Conservation (phyloP, 2,113 vertebrate species). For the Urocitellus parryii region DNA sequence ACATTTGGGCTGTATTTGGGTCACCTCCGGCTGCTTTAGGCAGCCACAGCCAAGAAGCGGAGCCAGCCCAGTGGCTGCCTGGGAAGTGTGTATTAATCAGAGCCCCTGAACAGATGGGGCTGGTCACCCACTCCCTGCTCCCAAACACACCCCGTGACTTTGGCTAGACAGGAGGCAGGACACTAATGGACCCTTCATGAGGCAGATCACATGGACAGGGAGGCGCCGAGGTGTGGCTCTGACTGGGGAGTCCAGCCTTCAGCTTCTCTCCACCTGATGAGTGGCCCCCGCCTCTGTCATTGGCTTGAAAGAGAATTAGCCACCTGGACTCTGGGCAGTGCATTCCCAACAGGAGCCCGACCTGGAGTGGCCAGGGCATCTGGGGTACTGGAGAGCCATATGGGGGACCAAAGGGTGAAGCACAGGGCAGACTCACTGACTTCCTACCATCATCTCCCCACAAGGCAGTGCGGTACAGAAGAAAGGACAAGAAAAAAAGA, state of each 20-base stretch:
- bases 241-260: background rate
- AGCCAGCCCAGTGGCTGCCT: slow-evolving; percentile 47
- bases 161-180: background rate
- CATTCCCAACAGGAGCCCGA: background rate
- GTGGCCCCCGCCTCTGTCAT: background rate
- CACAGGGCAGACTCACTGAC: background rate
- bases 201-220: background rate
- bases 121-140: background rate
- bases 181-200: background rate
- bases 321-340: background rate
- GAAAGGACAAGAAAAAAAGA: background rate
- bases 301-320: background rate
- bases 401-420: background rate
- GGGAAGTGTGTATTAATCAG: slow-evolving; percentile 70
- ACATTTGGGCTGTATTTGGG: slow-evolving; percentile 15
- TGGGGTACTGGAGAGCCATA: background rate
- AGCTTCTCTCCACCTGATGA: background rate
- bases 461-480: background rate
- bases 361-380: background rate
- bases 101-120: slow-evolving; percentile 28
- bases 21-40: background rate
- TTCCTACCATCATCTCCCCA: background rate
- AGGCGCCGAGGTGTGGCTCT: background rate
- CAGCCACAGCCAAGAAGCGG: slow-evolving; percentile 71
- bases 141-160: background rate